Evolutionary conservation across 2,113 vertebrate species (phyloP).

Genomic region (Nymphicus hollandicus): DNA sequence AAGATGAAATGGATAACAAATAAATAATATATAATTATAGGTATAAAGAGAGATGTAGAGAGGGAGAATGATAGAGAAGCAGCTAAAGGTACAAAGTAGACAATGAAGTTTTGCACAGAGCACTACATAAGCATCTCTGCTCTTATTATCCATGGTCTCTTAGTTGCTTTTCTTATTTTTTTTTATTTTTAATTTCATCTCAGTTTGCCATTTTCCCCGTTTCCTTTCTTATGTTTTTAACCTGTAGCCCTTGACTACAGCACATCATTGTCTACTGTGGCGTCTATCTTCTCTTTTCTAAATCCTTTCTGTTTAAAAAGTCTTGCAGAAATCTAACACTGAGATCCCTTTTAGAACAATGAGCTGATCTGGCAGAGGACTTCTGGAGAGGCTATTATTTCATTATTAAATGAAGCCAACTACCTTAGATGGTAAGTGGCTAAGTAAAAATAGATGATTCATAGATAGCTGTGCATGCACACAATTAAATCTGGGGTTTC

Average conservation of each 20-base stretch:
- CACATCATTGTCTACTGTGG: background rate
- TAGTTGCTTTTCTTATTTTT: background rate
- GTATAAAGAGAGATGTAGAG: background rate
- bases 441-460: slow-evolving; percentile 12
- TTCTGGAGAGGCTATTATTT: background rate
- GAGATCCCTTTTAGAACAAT: background rate
- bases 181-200: background rate
- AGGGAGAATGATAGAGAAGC: background rate
- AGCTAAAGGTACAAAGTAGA: background rate
- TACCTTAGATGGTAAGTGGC: slow-evolving; percentile 31
- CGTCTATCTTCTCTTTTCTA: background rate
- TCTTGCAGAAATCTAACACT: background rate
- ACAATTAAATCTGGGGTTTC: background rate
- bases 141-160: background rate
- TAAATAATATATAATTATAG: background rate
- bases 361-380: background rate
- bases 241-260: background rate
- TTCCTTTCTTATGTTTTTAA: background rate
- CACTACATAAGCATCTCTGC: background rate
- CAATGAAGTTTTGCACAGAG: background rate
- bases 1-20: background rate
- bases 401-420: background rate
- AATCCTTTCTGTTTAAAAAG: background rate
- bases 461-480: background rate
- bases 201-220: background rate